Base-by-base conservation (phyloP, 2,888 invertebrate species). In the Pocota personata region DNA sequence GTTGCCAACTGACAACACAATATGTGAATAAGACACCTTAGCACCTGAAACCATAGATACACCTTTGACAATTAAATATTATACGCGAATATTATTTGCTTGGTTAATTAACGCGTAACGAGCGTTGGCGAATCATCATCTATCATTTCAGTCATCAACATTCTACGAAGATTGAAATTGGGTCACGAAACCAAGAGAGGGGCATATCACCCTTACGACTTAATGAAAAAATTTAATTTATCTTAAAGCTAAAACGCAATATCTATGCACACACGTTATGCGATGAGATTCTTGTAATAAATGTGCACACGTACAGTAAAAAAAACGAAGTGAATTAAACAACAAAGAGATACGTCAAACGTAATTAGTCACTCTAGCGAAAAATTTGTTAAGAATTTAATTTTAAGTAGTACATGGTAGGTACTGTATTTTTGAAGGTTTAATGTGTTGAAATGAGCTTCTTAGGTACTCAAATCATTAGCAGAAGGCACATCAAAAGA, bases 191-290 rank as follows among this genome's bases (percentile, higher is more conserved):
- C n/a, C n/a, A 75, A 75, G 48, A 64, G 48, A 66, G 57, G 52
- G 55, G 46, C 76, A 52, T 82, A 76, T 69, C 82, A 76, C 82
- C 76, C 75, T 62, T 55, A 27, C 43, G 46, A 32, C 43, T 72
- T 75, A 62, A 76, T 69, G 67, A 69, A 69, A 69, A 62, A 82
- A 82, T 76, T 69, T 40, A 69, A 82, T 76, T 76, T 62, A 69
- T 76, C 62, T 73, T 40, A 21, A 50, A 60, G 62, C 62, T 64
- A 43, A 55, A 62, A 50, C 75, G 52, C 52, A 37, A 21, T 58
- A 60, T 67, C 71, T 35, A 35, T 48, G 58, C 58, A 58, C 21
- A 43, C 19, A 40, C 27, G 12, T 14, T 67, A 16, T n/a, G 32
- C 43, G 40, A 27, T 3, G 27, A 27, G 40, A 62, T 27, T 24